phyloP scores from a whole-genome alignment of 2,797 vertebrate species.

The Ispidina lecontei region DNA sequence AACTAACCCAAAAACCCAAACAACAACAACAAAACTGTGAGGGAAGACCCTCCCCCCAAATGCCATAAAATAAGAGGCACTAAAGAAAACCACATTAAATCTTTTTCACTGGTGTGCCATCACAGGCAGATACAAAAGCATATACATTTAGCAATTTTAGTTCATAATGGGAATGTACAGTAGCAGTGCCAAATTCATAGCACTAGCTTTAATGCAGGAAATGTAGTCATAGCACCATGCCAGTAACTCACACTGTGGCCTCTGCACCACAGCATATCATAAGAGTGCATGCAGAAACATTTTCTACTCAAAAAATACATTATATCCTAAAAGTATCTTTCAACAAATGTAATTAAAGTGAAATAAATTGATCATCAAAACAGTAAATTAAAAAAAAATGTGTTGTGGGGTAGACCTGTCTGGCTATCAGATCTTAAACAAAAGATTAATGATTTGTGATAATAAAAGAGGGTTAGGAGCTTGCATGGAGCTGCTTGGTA shows the following conservation, averaged over 20 bases:
- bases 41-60: neutral
- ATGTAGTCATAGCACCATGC: fast-evolving
- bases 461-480: neutral
- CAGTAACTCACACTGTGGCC: neutral
- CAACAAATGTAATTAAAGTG: neutral
- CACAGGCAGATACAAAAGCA: neutral
- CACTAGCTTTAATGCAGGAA: neutral
- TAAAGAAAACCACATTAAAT: neutral
- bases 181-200: neutral
- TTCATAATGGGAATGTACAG: neutral
- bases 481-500: neutral
- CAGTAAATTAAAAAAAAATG: neutral
- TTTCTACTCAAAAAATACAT: neutral
- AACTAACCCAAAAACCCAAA: too few species aligned
- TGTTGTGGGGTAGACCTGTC: neutral
- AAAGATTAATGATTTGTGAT: neutral
- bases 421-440: neutral
- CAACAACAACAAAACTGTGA: neutral
- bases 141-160: neutral
- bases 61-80: neutral
- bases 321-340: neutral
- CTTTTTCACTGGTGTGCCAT: neutral
- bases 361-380: neutral
- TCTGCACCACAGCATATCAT: fast-evolving
- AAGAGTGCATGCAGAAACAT: neutral